phyloP scores from a whole-genome alignment of 2,888 invertebrate genomes.

The Cyaniris semiargus region DNA sequence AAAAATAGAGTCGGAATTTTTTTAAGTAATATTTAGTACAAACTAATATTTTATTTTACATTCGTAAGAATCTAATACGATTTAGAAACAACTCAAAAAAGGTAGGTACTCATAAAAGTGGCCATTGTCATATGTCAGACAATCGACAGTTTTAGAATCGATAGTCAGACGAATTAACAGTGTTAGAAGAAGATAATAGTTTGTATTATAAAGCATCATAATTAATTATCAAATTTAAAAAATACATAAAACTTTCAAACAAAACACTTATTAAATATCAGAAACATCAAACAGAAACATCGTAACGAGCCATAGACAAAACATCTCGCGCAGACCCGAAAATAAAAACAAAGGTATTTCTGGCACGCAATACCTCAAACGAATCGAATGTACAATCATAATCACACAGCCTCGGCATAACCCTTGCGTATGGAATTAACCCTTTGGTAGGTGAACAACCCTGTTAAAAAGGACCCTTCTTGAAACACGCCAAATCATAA shows the following conservation, averaged over 20 bases:
- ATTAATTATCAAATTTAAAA: constrained; percentile 38
- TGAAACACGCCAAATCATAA: constrained; percentile 44
- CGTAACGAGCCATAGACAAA: constrained; percentile 52
- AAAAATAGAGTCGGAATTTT: background rate
- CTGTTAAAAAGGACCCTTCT: constrained; percentile 67
- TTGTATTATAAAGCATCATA: background rate
- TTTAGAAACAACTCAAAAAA: too few species aligned
- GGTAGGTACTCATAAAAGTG: background rate
- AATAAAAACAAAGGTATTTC: constrained; percentile 61
- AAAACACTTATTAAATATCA: constrained; percentile 46
- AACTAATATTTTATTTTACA: too few species aligned
- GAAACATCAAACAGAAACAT: constrained; percentile 43
- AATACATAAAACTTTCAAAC: constrained; percentile 35
- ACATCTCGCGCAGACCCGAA: constrained; percentile 57
- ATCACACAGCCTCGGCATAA: constrained; percentile 56
- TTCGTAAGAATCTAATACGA: too few species aligned
- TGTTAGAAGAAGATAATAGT: background rate
- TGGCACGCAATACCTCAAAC: constrained; percentile 61
- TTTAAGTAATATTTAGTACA: background rate
- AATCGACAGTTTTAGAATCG: background rate
- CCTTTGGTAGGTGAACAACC: constrained; percentile 79
- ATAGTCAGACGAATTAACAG: background rate
- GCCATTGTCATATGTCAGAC: background rate
- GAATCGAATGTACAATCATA: constrained; percentile 57
- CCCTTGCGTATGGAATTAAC: constrained; percentile 74